A percentile compares a stretch with the other conserved stretches of the same genome.
phyloP scores from a whole-genome alignment of 2,888 invertebrate genomes.

The Tetragnatha montana region DNA sequence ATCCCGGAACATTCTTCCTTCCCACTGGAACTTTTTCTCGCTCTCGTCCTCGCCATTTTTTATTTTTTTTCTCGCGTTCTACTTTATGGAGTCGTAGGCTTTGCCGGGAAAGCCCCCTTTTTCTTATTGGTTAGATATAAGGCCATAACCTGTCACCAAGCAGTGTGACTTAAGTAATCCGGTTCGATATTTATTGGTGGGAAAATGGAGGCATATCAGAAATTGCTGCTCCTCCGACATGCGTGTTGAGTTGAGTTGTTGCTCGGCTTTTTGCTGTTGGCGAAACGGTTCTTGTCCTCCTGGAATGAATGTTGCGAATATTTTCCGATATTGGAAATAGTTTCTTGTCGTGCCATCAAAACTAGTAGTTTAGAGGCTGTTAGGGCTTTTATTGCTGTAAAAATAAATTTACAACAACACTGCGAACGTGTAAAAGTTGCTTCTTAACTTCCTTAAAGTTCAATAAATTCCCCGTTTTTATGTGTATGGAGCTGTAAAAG shows the following conservation, averaged over 20 bases:
- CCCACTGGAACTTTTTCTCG: conserved; percentile 17
- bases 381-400: too few relatives aligned
- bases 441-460: too few relatives aligned
- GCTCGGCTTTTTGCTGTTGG: not conserved
- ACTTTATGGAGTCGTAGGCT: conserved; percentile 46
- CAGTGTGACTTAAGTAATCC: conserved; percentile 60
- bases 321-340: too few relatives aligned
- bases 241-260: not conserved
- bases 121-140: conserved; percentile 65
- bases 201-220: conserved; percentile 28
- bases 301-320: too few relatives aligned
- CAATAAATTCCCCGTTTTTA: too few relatives aligned
- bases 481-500: too few relatives aligned
- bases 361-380: too few relatives aligned
- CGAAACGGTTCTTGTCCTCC: not conserved
- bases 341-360: too few relatives aligned
- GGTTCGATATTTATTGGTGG: conserved; percentile 46
- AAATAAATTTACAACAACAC: too few relatives aligned
- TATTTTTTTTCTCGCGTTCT: conserved; percentile 20
- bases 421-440: too few relatives aligned
- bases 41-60: not conserved
- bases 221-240: not conserved
- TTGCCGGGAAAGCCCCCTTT: conserved; percentile 17
- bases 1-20: conserved; percentile 6
- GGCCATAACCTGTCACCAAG: conserved; percentile 61